These are phyloP conservation scores for Baccha elongata DNA, from an alignment of 2,888 invertebrate species.

Conservation along the genomic window DNA sequence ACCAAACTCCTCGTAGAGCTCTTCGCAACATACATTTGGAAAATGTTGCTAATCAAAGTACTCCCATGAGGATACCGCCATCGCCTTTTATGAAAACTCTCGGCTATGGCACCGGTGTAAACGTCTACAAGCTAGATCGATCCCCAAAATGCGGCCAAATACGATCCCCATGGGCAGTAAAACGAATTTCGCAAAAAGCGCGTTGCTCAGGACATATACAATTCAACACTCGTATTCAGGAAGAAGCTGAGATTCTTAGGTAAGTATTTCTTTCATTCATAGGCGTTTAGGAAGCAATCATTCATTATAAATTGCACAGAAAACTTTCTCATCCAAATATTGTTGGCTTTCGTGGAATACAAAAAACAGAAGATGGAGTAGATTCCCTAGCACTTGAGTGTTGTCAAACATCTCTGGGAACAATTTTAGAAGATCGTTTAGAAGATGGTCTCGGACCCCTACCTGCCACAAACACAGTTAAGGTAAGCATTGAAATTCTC, in stretches of 20 bases:
- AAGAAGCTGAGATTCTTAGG: constrained; percentile 88
- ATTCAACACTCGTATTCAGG: constrained; percentile 84
- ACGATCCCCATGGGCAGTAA: constrained; percentile 94
- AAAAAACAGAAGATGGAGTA: constrained; percentile 78
- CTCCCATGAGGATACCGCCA: constrained; percentile 85
- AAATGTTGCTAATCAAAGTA: constrained; percentile 76
- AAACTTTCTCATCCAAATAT: constrained; percentile 91
- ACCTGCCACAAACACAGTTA: constrained; percentile 85
- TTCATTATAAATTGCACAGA: constrained; percentile 75
- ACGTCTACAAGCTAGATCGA: constrained; percentile 89
- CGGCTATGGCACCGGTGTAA: constrained; percentile 91
- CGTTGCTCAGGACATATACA: constrained; percentile 72
- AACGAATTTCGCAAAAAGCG: constrained; percentile 85
- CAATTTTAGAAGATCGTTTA: constrained; percentile 87
- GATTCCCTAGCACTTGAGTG: constrained; percentile 91
- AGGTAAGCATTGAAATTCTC: constrained; percentile 79
- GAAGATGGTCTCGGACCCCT: constrained; percentile 85
- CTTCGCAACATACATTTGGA: constrained; percentile 77
- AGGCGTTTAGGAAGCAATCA: too few species aligned
- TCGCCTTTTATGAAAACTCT: constrained; percentile 89
- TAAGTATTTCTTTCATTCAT: constrained; percentile 76
- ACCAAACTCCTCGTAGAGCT: constrained; percentile 77
- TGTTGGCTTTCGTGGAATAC: constrained; percentile 88
- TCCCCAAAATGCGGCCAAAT: constrained; percentile 87
- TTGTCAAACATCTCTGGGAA: constrained; percentile 88